Base-by-base conservation (phyloP, 2,888 invertebrate species). In the Apamea epomidion region DNA sequence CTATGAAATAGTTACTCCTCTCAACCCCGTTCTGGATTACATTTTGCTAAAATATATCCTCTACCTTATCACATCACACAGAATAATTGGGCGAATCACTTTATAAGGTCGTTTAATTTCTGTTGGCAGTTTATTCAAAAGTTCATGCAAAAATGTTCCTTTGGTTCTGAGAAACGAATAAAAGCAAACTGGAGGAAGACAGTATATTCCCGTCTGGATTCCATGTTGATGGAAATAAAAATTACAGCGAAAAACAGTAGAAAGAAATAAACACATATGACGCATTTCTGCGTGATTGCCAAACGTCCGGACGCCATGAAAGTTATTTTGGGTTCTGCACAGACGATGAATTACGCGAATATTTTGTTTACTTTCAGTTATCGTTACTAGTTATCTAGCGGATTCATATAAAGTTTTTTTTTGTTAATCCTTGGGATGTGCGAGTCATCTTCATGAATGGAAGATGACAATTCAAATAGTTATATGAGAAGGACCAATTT, bases 251-350 rank as follows among this genome's bases (percentile, higher is more conserved):
- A 60, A 83, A 71, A 76, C 76, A 60, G 58, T 42, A 37, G 14
- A 69, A 64, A 70, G 29, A 81, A 51, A 58, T 76, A 60, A 62
- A 72, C 67, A 29, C 54, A 60, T 14, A 74, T 83, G 82, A 83
- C 83, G 82, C 74, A 71, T 32, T 16, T 58, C 45, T 32, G n/a
- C 65, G 85, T 73, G 60, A 62, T 62, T 83, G 85, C 71, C 74
- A 81, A 29, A 83, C 54, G 74, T 64, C 60, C 29, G 74, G 58
- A 1, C 45, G 74, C 70, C 85, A 74, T 85, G 65, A 71, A 75
- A 65, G 60, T 74, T 85, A 83, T 83, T 83, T 85, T 54, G 25
- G 70, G 58, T 42, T 67, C 18, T 60, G 58, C 16, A 29, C 54
- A 74, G 37, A 62, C 10, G 62, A 80, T 83, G 74, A 74, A 32